A percentile compares a stretch with the other conserved stretches of the same genome.
phyloP scores from a whole-genome alignment of 1,140 invertebrate species.

The Macrocentrus cingulum region DNA sequence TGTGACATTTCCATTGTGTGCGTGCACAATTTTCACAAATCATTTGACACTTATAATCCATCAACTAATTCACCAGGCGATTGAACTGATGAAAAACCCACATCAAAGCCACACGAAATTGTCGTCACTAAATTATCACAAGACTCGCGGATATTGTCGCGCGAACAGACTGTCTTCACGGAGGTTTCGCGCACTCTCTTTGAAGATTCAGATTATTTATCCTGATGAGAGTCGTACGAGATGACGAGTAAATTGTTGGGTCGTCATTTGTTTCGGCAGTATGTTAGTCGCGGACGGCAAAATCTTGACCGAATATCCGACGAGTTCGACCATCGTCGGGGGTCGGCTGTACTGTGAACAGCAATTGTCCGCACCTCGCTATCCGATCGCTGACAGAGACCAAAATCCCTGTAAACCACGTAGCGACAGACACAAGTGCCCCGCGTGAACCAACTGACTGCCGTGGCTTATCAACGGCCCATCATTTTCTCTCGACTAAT shows the following conservation, averaged over 20 bases:
- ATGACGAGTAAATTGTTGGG: too few relatives aligned
- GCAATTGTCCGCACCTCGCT: slow-evolving; percentile 43
- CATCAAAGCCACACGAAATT: too few relatives aligned
- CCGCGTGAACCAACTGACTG: slow-evolving; percentile 37
- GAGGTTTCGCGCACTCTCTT: too few relatives aligned
- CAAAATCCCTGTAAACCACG: slow-evolving; percentile 18
- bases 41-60: slow-evolving; percentile 11
- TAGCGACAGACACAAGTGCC: slow-evolving; percentile 35
- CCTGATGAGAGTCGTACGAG: too few relatives aligned
- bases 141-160: too few relatives aligned
- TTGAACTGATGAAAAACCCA: too few relatives aligned
- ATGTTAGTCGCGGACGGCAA: slow-evolving; percentile 27
- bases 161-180: too few relatives aligned
- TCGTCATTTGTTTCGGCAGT: too few relatives aligned
- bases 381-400: slow-evolving; percentile 32
- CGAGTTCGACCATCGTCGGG: slow-evolving; percentile 36
- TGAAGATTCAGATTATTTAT: too few relatives aligned
- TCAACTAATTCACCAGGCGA: background rate
- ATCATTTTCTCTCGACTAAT: slow-evolving; percentile 48
- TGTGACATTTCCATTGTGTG: slow-evolving; percentile 34
- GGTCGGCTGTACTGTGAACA: slow-evolving; percentile 36
- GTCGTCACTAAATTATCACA: too few relatives aligned
- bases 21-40: slow-evolving; percentile 7
- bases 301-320: slow-evolving; percentile 36
- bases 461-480: slow-evolving; percentile 50